A percentile compares a stretch with the other conserved stretches of the same genome.
phyloP scores from a whole-genome alignment of 2,113 vertebrate species.

The Pachycephala philippinensis region DNA sequence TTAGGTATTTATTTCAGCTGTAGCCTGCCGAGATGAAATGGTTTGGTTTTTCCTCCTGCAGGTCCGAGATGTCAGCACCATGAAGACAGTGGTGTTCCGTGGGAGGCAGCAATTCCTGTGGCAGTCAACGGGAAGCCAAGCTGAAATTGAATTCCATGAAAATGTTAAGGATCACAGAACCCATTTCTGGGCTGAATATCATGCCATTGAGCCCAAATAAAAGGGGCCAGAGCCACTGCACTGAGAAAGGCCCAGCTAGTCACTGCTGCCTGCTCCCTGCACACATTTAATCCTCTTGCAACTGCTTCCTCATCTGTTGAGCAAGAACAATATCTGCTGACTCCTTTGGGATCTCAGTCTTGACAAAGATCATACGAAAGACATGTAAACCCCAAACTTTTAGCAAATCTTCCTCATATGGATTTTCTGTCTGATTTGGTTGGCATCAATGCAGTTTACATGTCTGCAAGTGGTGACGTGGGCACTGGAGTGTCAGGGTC shows the following conservation, averaged over 20 bases:
- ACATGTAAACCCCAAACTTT: neutral
- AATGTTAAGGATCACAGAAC: conserved; percentile 72
- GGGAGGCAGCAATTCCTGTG: conserved; percentile 84
- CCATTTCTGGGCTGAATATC: conserved; percentile 83
- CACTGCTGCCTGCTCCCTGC: neutral
- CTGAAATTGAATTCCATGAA: conserved; percentile 89
- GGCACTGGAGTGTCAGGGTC: neutral
- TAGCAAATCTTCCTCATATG: neutral
- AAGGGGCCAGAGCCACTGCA: neutral
- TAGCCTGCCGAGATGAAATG: neutral
- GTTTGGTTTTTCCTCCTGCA: conserved; percentile 32
- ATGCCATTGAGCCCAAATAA: conserved; percentile 54
- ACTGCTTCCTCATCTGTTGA: neutral
- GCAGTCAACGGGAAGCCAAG: conserved; percentile 87
- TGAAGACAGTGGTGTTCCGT: conserved; percentile 81
- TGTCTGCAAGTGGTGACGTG: neutral
- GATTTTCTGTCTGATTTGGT: neutral
- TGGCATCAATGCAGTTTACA: neutral
- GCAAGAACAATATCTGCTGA: neutral
- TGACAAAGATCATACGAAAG: neutral
- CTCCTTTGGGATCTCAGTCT: neutral
- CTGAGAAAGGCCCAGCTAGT: neutral
- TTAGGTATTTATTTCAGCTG: neutral
- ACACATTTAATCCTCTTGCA: neutral
- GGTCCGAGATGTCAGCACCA: conserved; percentile 84